A percentile compares a stretch with the other conserved stretches of the same genome.
Evolutionary conservation across 2,888 invertebrate species (phyloP).

Genomic region (Ceratothoa steindachneri): DNA sequence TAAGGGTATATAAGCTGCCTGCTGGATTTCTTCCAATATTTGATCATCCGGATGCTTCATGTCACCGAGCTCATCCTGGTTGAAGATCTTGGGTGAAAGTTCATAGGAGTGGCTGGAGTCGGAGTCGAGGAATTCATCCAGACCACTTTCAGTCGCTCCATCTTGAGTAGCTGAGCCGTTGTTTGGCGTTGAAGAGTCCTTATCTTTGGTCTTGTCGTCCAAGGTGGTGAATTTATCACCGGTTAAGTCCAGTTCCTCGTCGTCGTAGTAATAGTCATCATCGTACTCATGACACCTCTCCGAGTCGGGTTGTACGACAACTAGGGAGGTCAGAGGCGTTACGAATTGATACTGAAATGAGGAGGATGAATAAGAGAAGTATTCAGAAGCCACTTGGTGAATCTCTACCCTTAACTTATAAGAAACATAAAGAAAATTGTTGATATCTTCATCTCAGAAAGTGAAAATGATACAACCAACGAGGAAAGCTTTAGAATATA

Average conservation of each 20-base stretch:
- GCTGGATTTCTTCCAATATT: neutral
- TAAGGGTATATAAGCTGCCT: neutral
- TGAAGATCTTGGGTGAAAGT: neutral
- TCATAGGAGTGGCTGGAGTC: neutral
- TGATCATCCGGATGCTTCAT: neutral
- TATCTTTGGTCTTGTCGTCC: neutral
- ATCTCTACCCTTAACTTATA: too few species aligned
- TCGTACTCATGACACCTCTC: conserved; percentile 46
- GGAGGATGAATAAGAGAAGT: neutral
- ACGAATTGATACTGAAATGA: conserved; percentile 41
- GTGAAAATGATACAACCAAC: too few species aligned
- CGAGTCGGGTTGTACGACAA: conserved; percentile 41
- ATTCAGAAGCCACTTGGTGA: neutral
- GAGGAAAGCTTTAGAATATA: too few species aligned
- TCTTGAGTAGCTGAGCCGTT: neutral
- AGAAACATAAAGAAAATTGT: too few species aligned
- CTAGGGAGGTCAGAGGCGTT: conserved; percentile 43
- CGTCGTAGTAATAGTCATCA: conserved; percentile 34
- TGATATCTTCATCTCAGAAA: too few species aligned
- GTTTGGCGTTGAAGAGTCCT: neutral
- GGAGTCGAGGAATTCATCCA: neutral
- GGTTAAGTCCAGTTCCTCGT: neutral
- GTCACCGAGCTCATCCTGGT: neutral
- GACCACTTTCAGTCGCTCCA: neutral
- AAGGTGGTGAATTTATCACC: neutral